Conservation (phyloP, 2,113 vertebrate genomes). For the Geothlypis trichas region DNA sequence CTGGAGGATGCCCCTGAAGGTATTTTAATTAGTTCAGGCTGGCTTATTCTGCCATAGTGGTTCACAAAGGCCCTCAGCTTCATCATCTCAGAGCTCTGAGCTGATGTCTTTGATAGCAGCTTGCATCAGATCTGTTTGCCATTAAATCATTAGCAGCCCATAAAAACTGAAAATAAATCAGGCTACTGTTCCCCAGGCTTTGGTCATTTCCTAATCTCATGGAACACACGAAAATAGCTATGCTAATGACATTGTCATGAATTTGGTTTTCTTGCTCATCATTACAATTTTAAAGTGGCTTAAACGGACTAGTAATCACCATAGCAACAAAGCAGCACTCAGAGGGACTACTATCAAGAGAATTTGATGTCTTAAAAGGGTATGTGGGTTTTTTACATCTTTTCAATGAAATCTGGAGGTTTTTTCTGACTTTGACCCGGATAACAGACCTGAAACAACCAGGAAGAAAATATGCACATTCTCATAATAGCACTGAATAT, state of each 20-base stretch:
- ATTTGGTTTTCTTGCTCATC: neutral
- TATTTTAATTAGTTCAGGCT: neutral
- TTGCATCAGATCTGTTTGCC: neutral
- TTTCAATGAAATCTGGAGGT: neutral
- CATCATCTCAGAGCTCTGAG: neutral
- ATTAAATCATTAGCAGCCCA: neutral
- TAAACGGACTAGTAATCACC: constrained; percentile 49
- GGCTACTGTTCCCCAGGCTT: neutral
- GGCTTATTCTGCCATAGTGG: neutral
- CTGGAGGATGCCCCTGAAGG: neutral
- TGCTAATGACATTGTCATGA: constrained; percentile 37
- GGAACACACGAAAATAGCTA: neutral
- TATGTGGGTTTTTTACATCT: neutral
- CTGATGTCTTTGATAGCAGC: neutral
- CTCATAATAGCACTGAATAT: neutral
- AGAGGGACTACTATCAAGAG: neutral
- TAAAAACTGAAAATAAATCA: neutral
- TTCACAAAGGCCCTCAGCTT: neutral
- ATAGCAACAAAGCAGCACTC: constrained; percentile 42
- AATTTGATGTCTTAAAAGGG: neutral
- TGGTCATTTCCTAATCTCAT: constrained; percentile 2
- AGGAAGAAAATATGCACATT: neutral
- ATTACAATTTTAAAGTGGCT: constrained; percentile 48
- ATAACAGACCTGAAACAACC: neutral
- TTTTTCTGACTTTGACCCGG: neutral